A percentile compares a stretch with the other conserved stretches of the same genome.
Evolutionary conservation across 37 sponge, comb jelly and placozoan genomes (phyloP).

Genomic region (Agelas oroides): DNA sequence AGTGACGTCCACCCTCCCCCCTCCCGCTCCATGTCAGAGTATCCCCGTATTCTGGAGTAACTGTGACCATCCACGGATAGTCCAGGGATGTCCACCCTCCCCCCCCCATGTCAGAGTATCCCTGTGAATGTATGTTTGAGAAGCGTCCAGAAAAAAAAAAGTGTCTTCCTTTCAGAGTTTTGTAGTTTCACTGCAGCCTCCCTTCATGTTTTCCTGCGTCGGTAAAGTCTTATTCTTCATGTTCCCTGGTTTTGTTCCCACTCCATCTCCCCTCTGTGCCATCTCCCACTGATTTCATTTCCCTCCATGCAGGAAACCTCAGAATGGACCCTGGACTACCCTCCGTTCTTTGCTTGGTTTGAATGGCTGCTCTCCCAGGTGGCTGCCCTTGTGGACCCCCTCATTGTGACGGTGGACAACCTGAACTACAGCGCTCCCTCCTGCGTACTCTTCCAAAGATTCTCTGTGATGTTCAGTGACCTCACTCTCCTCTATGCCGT

Average conservation of each 20-base stretch:
- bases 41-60: too few relatives aligned
- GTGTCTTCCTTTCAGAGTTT: too few relatives aligned
- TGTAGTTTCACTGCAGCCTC: too few relatives aligned
- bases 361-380: slow-evolving; percentile 85
- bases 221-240: too few relatives aligned
- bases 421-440: slow-evolving; percentile 60
- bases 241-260: not conserved
- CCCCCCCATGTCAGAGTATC: too few relatives aligned
- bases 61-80: too few relatives aligned
- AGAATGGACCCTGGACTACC: slow-evolving; percentile 99
- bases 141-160: too few relatives aligned
- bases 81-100: too few relatives aligned
- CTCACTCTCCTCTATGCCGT: slow-evolving; percentile 85
- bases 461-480: slow-evolving; percentile 87
- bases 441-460: slow-evolving; percentile 90
- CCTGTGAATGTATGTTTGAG: too few relatives aligned
- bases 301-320: slow-evolving; percentile 74
- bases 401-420: slow-evolving; percentile 75
- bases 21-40: too few relatives aligned
- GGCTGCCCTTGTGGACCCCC: slow-evolving; percentile 87
- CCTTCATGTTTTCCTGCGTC: too few relatives aligned
- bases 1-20: too few relatives aligned
- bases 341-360: slow-evolving; percentile 99
- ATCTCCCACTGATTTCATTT: not conserved
- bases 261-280: not conserved